These are phyloP conservation scores for Pithys albifrons DNA, from an alignment of 2,113 vertebrate species.

Conservation along the genomic window DNA sequence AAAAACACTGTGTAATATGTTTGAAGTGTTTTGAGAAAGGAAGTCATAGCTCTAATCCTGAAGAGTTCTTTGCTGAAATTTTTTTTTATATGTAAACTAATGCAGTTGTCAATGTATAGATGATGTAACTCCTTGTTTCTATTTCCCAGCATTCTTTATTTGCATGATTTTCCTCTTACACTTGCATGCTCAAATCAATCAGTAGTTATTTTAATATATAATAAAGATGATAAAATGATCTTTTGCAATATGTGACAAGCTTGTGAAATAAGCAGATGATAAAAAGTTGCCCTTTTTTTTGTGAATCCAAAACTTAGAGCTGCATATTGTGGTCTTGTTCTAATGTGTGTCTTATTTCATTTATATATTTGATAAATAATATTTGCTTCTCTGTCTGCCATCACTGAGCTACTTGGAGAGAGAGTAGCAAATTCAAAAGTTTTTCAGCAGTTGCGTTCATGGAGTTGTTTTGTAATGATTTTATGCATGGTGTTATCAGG, in stretches of 20 bases:
- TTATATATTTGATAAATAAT: neutral
- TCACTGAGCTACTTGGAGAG: neutral
- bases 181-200: neutral
- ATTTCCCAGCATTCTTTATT: neutral
- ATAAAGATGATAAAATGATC: neutral
- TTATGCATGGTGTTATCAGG: neutral
- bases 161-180: neutral
- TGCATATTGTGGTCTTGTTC: neutral
- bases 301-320: neutral
- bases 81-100: neutral
- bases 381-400: neutral
- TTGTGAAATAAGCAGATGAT: neutral
- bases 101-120: neutral
- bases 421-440: neutral
- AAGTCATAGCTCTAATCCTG: neutral
- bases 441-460: neutral
- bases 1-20: neutral
- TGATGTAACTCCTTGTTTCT: neutral
- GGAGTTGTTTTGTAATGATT: neutral
- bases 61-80: neutral
- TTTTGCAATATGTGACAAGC: neutral
- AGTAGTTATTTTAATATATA: neutral
- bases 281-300: neutral
- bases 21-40: neutral
- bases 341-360: neutral